A percentile compares a stretch with the other conserved stretches of the same genome.
phyloP scores from a whole-genome alignment of 2,113 vertebrate genomes.

The Suricata suricatta region DNA sequence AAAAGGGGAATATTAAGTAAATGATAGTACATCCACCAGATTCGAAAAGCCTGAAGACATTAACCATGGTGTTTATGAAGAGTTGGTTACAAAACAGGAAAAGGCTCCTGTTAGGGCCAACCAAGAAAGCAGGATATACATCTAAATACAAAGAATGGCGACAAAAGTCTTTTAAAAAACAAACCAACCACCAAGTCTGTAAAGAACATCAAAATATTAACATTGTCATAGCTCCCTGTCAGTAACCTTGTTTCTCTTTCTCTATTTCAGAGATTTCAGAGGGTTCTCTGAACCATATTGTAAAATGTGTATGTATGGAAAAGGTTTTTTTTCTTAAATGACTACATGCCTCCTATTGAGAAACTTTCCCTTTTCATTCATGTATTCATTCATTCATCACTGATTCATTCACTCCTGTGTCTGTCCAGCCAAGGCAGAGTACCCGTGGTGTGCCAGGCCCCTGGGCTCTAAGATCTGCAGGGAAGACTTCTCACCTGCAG shows the following conservation, averaged over 20 bases:
- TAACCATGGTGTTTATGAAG: slow-evolving; percentile 31
- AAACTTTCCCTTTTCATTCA: slow-evolving; percentile 66
- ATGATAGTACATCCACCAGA: slow-evolving; percentile 12
- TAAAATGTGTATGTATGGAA: neutral
- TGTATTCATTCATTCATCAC: slow-evolving; percentile 48
- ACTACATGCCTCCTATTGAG: slow-evolving; percentile 41
- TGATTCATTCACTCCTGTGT: slow-evolving; percentile 50
- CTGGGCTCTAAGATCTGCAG: neutral
- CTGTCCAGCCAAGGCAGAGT: neutral
- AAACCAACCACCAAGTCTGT: neutral
- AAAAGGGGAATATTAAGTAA: slow-evolving; percentile 60
- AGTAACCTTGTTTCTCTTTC: neutral
- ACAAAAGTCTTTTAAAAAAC: slow-evolving; percentile 46
- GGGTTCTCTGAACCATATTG: neutral
- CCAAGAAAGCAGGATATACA: slow-evolving; percentile 12
- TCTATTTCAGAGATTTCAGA: neutral
- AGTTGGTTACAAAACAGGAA: slow-evolving; percentile 72
- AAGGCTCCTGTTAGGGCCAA: slow-evolving; percentile 43
- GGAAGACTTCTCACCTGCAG: neutral
- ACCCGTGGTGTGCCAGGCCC: neutral
- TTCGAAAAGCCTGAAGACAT: slow-evolving; percentile 56
- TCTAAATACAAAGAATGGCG: slow-evolving; percentile 47
- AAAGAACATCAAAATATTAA: neutral
- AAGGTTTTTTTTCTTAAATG: neutral
- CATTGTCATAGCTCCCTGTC: neutral